Percentiles rank a stretch among this genome's conserved stretches.
Conservation (phyloP, 1,140 invertebrate species). For the Drosophila nikananu region DNA sequence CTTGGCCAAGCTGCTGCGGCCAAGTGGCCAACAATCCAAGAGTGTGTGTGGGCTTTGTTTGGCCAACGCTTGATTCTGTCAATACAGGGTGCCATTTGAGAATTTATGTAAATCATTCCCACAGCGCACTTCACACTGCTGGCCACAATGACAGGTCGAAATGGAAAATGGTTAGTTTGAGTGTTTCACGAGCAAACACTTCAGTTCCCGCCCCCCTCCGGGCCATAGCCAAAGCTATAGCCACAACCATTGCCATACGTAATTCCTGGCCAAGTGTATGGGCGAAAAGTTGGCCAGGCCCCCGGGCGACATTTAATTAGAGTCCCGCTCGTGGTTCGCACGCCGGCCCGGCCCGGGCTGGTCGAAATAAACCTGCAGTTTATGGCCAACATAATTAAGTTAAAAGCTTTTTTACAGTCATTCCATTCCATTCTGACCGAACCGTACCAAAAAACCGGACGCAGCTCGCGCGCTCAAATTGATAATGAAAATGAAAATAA, state of each 20-base stretch:
- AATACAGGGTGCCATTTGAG: conserved; percentile 78
- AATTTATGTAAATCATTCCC: conserved; percentile 81
- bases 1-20: neutral
- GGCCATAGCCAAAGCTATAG: conserved; percentile 12
- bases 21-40: conserved; percentile 16
- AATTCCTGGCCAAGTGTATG: conserved; percentile 23
- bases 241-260: conserved; percentile 19
- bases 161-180: conserved; percentile 72
- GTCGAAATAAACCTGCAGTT: conserved; percentile 80
- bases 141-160: conserved; percentile 78
- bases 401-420: conserved; percentile 80
- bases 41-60: conserved; percentile 73
- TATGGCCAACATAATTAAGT: conserved; percentile 84
- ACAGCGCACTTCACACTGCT: conserved; percentile 67
- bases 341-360: conserved; percentile 22
- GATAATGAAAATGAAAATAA: conserved; percentile 84
- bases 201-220: conserved; percentile 9
- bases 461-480: conserved; percentile 68
- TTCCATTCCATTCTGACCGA: conserved; percentile 14
- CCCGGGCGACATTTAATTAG: conserved; percentile 78
- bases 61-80: conserved; percentile 75
- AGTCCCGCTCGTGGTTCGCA: conserved; percentile 63
- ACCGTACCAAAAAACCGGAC: conserved; percentile 27
- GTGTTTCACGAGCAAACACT: conserved; percentile 82
- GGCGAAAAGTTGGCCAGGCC: conserved; percentile 59